Evolutionary conservation across 2,113 vertebrate species (phyloP), one percentile per base, ranked within the genome.

Genomic region (Channa argus): DNA sequence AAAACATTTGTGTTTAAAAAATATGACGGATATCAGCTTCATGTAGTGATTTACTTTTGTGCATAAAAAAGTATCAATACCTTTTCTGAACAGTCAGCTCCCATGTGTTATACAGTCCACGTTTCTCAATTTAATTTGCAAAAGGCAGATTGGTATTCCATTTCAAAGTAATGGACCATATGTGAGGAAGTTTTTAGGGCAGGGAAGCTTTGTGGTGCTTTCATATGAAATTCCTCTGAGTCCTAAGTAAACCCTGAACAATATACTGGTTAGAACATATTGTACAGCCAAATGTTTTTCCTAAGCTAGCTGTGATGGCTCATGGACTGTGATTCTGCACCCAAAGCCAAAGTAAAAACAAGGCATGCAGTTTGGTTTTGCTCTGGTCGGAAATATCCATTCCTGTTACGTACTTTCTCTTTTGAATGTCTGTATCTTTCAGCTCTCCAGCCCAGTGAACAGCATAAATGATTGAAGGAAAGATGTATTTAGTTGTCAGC

Each of bases 401-500:
- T 24, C 24, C 24, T 24, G 24, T 24, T 24, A 24, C 24, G 24
- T 24, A 24, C 24, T 24, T 24, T 24, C 24, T 24, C 24, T 24
- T 24, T 24, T 24, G 24, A 64, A 70, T 82, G 88, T 89, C 78
- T 64, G 38, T 55, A 36, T 24, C 61, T 80, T 86, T 50, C 59
- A 82, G 58, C 51, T 88, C 74, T 87, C 47, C 77, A 71, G 79
- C 34, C 45, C 83, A 84, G 68, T 72, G 83, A 83, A 49, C 69
- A 81, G 73, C 72, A 79, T 75, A 53, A 79, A 88, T 79, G 89
- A 91, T 79, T 85, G 83, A 89, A 83, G 58, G 64, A 60, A 14
- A 52, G 0, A 1, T 63, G 51, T 62, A 80, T 86, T 73, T 65
- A 68, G 67, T 83, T 88, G 88, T 88, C 86, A 91, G 77, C 73